Percentiles rank a stretch among this genome's conserved stretches.
These are phyloP conservation scores for Irena cyanogastra DNA, from an alignment of 2,113 vertebrate genomes.

Conservation along the genomic window DNA sequence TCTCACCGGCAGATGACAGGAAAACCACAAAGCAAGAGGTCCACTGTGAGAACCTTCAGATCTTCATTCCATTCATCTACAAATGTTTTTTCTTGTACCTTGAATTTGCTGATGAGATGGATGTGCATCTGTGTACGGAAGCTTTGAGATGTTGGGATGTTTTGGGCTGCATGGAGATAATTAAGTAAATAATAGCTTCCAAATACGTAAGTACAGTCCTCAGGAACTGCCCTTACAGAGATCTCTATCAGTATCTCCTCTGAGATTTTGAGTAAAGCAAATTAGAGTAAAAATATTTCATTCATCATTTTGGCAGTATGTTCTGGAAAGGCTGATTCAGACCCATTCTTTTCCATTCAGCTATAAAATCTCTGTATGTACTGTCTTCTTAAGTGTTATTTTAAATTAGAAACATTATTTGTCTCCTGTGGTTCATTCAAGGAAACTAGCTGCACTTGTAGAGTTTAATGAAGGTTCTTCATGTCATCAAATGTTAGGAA, in stretches of 20 bases:
- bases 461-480: background rate
- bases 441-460: background rate
- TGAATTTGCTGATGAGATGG: background rate
- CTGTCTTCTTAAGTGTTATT: background rate
- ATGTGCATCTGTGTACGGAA: background rate
- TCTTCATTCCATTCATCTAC: background rate
- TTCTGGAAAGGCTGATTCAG: slow-evolving; percentile 5
- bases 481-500: background rate
- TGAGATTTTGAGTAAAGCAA: background rate
- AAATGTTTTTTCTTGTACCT: background rate
- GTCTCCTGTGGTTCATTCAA: background rate
- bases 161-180: background rate
- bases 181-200: background rate
- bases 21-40: background rate
- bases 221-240: background rate
- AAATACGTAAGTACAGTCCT: background rate
- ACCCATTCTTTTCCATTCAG: background rate
- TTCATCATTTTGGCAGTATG: slow-evolving; percentile 1
- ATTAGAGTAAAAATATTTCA: background rate
- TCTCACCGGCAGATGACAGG: background rate
- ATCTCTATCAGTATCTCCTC: background rate
- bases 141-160: background rate
- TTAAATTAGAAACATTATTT: background rate
- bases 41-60: background rate
- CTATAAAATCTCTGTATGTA: background rate